phyloP scores from a whole-genome alignment of 2,888 invertebrate species.

The Chrysolina americana region DNA sequence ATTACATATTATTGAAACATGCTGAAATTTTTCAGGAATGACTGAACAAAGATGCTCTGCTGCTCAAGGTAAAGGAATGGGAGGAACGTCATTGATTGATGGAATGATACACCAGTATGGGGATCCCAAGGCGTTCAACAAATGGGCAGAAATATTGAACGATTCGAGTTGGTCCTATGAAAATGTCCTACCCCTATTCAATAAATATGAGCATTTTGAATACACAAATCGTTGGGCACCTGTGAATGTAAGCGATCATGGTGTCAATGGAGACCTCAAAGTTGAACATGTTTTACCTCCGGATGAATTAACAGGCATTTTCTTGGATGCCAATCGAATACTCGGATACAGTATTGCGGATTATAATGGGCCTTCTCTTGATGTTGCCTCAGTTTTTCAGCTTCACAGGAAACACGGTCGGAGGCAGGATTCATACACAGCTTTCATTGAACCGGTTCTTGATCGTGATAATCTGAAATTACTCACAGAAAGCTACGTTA shows the following conservation, averaged over 20 bases:
- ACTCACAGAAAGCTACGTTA: conserved; percentile 78
- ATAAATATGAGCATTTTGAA: conserved; percentile 45
- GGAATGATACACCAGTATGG: conserved; percentile 71
- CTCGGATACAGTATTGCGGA: conserved; percentile 79
- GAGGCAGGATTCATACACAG: conserved; percentile 82
- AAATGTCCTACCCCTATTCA: conserved; percentile 71
- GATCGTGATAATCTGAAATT: conserved; percentile 78
- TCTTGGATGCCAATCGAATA: conserved; percentile 77
- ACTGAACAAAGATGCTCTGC: conserved; percentile 9
- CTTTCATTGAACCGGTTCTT: conserved; percentile 79
- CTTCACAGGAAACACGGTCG: conserved; percentile 79
- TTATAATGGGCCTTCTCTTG: conserved; percentile 75
- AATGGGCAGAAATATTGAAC: conserved; percentile 66
- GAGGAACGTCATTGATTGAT: conserved; percentile 71
- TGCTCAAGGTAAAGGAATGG: conserved; percentile 69
- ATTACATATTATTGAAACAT: no score
- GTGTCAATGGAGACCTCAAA: conserved; percentile 43
- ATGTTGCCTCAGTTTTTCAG: conserved; percentile 79
- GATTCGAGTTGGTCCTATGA: conserved; percentile 71
- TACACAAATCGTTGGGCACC: conserved; percentile 32
- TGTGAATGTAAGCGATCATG: conserved; percentile 36
- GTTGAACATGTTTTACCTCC: conserved; percentile 47
- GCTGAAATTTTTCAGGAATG: not conserved
- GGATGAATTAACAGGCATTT: conserved; percentile 64
- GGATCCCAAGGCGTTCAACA: conserved; percentile 68